Percentiles rank a stretch among this genome's conserved stretches.
Evolutionary conservation across 2,888 invertebrate species (phyloP).

Genomic region (Xestoiulus laeticollis): DNA sequence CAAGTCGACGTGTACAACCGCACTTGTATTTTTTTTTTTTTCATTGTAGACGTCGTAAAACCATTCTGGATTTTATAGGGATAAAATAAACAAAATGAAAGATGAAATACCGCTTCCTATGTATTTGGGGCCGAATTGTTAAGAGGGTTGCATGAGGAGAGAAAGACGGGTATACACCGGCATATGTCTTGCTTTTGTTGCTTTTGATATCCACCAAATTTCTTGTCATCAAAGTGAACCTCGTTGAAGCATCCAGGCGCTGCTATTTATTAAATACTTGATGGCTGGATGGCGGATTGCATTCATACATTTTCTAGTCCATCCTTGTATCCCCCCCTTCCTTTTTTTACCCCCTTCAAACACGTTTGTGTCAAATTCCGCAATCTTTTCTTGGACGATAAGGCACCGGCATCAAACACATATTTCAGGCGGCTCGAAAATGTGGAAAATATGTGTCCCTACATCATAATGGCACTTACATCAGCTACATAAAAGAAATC

Average conservation of each 20-base stretch:
- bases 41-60: not conserved
- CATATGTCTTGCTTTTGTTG: not conserved
- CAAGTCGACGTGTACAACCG: not conserved
- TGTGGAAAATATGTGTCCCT: conserved; percentile 21
- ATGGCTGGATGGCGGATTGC: conserved; percentile 6
- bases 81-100: conserved; percentile 16
- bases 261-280: conserved; percentile 4
- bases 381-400: conserved; percentile 17
- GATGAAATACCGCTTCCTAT: not conserved
- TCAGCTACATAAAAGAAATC: not conserved
- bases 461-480: conserved; percentile 20
- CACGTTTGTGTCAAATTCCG: conserved; percentile 2
- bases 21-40: not conserved
- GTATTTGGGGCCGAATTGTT: not conserved
- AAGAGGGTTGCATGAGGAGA: not conserved
- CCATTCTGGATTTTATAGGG: not conserved
- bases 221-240: conserved; percentile 17
- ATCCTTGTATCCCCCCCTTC: not conserved
- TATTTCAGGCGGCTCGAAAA: not conserved
- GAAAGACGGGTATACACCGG: not conserved
- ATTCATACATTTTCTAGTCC: not conserved
- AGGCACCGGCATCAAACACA: conserved; percentile 3
- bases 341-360: not conserved
- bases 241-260: not conserved
- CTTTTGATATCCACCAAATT: not conserved